Evolutionary conservation across 2,797 vertebrate species (phyloP).

Genomic region (Glossophaga mutica): DNA sequence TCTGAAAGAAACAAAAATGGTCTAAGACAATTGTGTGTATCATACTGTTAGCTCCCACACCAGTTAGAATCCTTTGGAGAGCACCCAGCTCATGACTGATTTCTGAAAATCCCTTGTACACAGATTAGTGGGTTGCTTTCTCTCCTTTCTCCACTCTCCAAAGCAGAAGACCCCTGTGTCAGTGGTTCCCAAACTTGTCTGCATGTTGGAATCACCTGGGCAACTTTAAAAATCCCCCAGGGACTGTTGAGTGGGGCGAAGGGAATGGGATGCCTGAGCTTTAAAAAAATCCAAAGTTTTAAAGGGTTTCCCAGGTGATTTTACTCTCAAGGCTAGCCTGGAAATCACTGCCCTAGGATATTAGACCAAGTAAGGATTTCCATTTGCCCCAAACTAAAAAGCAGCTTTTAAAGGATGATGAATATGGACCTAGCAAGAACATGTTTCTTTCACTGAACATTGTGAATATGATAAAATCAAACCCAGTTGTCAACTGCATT

Average conservation of each 20-base stretch:
- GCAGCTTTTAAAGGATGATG: not conserved
- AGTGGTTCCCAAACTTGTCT: not conserved
- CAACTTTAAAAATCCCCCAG: not conserved
- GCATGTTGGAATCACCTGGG: not conserved
- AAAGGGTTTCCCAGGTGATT: not conserved
- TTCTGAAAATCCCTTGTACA: constrained; percentile 28
- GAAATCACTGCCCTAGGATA: not conserved
- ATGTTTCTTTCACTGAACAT: not conserved
- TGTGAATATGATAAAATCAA: not conserved
- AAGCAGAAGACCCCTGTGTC: not conserved
- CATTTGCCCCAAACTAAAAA: not conserved
- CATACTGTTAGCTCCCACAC: not conserved
- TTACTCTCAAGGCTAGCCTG: not conserved
- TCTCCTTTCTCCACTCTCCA: not conserved
- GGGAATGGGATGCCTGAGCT: not conserved
- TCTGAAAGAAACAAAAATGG: constrained; percentile 46
- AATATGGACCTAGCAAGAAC: not conserved
- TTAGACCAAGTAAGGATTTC: not conserved
- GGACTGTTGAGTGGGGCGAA: not conserved
- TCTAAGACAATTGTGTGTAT: not conserved
- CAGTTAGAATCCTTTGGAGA: not conserved
- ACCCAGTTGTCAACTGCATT: not conserved
- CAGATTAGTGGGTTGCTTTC: not conserved
- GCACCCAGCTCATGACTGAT: not conserved
- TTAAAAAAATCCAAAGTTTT: not conserved